Evolutionary conservation across 2,888 invertebrate genomes (phyloP), one percentile per base, ranked within the genome.

Genomic region (Ophonus ardosiacus): DNA sequence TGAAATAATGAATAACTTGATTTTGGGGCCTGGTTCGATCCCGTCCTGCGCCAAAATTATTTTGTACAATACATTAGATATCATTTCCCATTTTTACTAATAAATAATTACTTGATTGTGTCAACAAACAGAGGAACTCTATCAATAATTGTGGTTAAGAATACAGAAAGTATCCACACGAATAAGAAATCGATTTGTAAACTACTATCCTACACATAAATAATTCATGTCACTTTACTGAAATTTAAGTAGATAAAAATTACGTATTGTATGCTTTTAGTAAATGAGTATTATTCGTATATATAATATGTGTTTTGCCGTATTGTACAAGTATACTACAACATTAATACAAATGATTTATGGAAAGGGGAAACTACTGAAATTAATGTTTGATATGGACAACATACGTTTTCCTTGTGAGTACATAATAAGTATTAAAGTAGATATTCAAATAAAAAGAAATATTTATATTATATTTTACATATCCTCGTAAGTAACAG

Each of bases 211-310:
- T 31, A 13, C 40, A n/a, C 38, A 68, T 68, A 31, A 4, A 38
- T 38, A 68, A 68, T 68, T 65, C 24, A 65, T 65, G 24, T 65
- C 24, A 21, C 63, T 65, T 31, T 68, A 68, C 68, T 68, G 68
- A 68, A 68, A 68, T 31, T 31, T 31, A 68, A 68, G 68, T 40
- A 68, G 40, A 40, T 15, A 68, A 38, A 40, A 68, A 68, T 68
- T 68, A 68, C 38, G 68, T 38, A 68, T 68, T 68, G 68, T 68
- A 68, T 68, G 68, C 68, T 68, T 68, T 68, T 68, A 68, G 68
- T 68, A 38, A 68, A 68, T 68, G 68, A 68, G 40, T 68, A 68
- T 68, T 68, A 68, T 68, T 68, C 68, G 38, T 68, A 68, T 40
- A 40, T 40, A 68, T 68, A 68, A 68, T 68, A 68, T 68, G 40